phyloP scores from a whole-genome alignment of 2,797 vertebrate genomes.

The Myiothlypis coronata region DNA sequence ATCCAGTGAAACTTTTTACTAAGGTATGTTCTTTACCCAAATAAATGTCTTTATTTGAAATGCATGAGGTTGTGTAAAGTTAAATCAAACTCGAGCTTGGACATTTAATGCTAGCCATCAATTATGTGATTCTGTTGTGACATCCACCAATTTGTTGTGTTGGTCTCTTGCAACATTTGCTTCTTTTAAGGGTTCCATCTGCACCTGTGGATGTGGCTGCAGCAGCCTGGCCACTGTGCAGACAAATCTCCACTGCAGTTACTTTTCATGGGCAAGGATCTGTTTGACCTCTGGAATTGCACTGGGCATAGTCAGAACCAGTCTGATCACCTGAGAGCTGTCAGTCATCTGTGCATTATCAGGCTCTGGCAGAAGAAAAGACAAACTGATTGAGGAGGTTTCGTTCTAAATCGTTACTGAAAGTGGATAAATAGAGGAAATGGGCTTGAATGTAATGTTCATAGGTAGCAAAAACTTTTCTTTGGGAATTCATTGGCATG shows the following conservation, averaged over 20 bases:
- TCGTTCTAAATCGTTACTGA: background rate
- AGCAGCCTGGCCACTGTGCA: background rate
- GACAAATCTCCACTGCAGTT: background rate
- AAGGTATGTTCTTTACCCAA: constrained; percentile 79
- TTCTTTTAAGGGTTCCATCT: background rate
- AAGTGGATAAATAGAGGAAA: background rate
- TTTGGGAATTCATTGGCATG: background rate
- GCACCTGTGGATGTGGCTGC: background rate
- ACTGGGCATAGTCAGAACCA: background rate
- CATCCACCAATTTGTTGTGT: background rate
- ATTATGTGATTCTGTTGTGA: background rate
- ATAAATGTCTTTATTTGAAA: background rate
- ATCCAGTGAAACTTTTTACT: constrained; percentile 92
- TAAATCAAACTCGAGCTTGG: background rate
- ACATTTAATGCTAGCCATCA: background rate
- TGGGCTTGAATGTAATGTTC: background rate
- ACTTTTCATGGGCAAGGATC: background rate
- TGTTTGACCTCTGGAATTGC: background rate
- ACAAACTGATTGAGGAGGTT: background rate
- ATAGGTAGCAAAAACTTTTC: background rate
- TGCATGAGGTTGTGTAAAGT: background rate
- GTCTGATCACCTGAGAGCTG: background rate
- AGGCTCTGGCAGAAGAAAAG: background rate
- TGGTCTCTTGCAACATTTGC: background rate
- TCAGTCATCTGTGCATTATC: background rate